Percentiles rank a stretch among this genome's conserved stretches.
Conservation (phyloP, 2,113 vertebrate genomes). For the Pomatorhinus ruficollis region DNA sequence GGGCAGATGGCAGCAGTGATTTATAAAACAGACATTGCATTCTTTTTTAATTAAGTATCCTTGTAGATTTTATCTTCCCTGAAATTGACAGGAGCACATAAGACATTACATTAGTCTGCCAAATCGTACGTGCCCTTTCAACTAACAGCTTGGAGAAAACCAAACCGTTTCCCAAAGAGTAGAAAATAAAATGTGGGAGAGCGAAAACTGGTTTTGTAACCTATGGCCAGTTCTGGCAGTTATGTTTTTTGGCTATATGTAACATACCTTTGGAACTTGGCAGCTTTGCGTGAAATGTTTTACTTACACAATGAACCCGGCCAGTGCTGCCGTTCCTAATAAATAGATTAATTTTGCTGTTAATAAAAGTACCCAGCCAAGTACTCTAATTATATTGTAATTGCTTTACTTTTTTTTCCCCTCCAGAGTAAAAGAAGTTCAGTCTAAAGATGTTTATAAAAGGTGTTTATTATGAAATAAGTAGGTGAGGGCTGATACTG, state of each 20-base stretch:
- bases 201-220: not conserved
- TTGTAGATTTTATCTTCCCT: slow-evolving; percentile 51
- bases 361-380: not conserved
- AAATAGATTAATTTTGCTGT: not conserved
- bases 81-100: not conserved
- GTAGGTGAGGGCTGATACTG: not conserved
- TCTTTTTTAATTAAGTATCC: slow-evolving; percentile 25
- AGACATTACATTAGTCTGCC: not conserved
- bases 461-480: not conserved
- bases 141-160: not conserved
- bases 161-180: not conserved
- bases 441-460: not conserved
- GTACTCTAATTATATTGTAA: not conserved
- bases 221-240: not conserved
- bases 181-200: not conserved
- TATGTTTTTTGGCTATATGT: not conserved
- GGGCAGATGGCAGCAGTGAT: slow-evolving; percentile 14
- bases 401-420: not conserved
- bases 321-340: not conserved
- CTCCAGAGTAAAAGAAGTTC: not conserved
- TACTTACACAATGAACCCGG: not conserved
- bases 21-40: not conserved
- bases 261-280: not conserved
- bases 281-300: not conserved
- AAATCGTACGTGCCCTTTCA: not conserved